These are phyloP conservation scores for Columba livia DNA, from an alignment of 2,113 vertebrate species.

Conservation along the genomic window DNA sequence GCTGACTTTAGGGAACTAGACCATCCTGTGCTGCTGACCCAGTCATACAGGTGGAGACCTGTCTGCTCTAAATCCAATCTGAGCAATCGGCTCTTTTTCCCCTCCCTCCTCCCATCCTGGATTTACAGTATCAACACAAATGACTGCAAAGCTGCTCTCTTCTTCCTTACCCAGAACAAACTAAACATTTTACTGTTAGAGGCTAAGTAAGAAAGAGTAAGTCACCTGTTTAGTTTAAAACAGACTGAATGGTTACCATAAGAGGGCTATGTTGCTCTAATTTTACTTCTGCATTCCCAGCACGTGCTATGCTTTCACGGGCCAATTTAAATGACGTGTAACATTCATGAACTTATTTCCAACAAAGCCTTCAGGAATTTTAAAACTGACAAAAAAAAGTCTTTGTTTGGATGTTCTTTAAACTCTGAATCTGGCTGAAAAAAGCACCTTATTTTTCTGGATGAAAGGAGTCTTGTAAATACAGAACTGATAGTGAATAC, in stretches of 20 bases:
- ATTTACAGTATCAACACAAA: slow-evolving; percentile 16
- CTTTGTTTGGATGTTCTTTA: neutral
- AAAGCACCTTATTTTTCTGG: neutral
- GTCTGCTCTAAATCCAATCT: slow-evolving; percentile 31
- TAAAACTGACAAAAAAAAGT: neutral
- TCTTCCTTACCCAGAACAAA: neutral
- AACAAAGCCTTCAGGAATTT: neutral
- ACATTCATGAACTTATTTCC: neutral
- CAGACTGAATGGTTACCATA: neutral
- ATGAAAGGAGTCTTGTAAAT: neutral
- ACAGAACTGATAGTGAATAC: neutral
- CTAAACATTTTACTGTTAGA: neutral
- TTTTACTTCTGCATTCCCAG: neutral
- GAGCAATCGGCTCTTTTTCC: neutral
- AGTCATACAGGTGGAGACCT: slow-evolving; percentile 10
- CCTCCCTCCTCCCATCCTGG: neutral
- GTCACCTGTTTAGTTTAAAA: neutral
- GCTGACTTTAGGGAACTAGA: slow-evolving; percentile 44
- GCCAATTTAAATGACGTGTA: neutral
- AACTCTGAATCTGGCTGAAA: neutral
- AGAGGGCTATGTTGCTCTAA: neutral
- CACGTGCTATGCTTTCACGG: neutral
- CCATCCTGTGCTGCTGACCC: slow-evolving; percentile 38
- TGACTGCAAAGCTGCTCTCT: neutral
- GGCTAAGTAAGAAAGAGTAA: neutral